Base-by-base conservation (phyloP, 1,140 invertebrate species). In the Lepeophtheirus salmonis region DNA sequence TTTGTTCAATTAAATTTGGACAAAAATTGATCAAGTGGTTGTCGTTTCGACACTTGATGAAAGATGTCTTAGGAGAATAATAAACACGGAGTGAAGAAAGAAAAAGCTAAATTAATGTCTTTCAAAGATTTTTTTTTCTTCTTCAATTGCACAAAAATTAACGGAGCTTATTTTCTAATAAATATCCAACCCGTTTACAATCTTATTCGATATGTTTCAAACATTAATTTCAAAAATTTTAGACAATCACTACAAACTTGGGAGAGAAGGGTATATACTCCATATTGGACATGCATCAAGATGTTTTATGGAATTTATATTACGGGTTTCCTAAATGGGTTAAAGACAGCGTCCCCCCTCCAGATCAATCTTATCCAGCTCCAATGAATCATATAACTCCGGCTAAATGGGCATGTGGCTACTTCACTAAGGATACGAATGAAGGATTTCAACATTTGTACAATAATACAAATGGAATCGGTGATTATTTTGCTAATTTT, bases 271-370 rank as follows among this genome's bases (percentile, higher is more conserved):
- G 55, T 14, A 41, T 57, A 17, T 41, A 57, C 23, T 17, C 26
- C 2, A 16, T 57, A 6, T 23, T 57, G 55, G 55, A 57, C 16
- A 30, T 57, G 26, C 55, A 57, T 41, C 55, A 57, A 21, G 55
- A 57, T 18, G 16, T 30, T 24, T 18, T 57, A 2, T 57, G 55
- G 55, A 41, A 25, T 16, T n/a, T 41, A 16, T 57, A 57, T 18
- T 57, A 25, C 20, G 55, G 55, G 2, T 14, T 57, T 17, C 55
- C 55, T 24, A 16, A 24, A 17, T 57, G 55, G 55, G 17, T 57
- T n/a, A 57, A 57, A 21, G 23, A 25, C 2, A 17, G 16, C 1
- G 26, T 17, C n/a, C 22, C 21, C 16, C 55, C 55, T 26, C 21
- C 23, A 2, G 26, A 57, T 12, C 30, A 41, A 10, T n/a, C 30